These are phyloP conservation scores for Pelobates cultripes DNA, from an alignment of 2,797 vertebrate species.

Conservation along the genomic window DNA sequence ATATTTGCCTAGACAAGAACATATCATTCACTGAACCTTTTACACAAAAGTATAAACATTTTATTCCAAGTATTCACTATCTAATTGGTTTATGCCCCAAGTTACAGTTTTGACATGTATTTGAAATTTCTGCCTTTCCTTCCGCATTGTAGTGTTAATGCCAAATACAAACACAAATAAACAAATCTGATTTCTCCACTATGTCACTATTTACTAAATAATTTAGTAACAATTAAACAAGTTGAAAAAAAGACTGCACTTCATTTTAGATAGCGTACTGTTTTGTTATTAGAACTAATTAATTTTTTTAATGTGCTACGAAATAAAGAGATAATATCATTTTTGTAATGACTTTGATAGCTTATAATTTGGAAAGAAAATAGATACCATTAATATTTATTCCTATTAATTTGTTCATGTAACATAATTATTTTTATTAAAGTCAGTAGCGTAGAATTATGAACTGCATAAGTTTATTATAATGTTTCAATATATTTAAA, in stretches of 20 bases:
- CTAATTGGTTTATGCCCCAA: too few species aligned
- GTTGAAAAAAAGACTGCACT: neutral
- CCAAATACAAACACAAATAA: neutral
- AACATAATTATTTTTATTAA: neutral
- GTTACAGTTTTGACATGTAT: neutral
- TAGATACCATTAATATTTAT: neutral
- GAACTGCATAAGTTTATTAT: neutral
- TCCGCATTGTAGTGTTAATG: neutral
- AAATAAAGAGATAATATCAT: constrained; percentile 57
- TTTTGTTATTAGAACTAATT: constrained; percentile 38
- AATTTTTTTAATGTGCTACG: constrained; percentile 60
- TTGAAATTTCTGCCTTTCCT: neutral
- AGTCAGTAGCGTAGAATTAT: neutral
- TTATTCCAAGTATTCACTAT: neutral
- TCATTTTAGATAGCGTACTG: constrained; percentile 35
- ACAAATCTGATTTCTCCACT: too few species aligned
- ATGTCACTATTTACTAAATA: constrained; percentile 21
- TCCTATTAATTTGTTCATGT: neutral
- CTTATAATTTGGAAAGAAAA: neutral
- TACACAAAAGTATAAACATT: neutral
- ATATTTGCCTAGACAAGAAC: neutral
- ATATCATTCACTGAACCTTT: neutral
- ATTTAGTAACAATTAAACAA: constrained; percentile 25
- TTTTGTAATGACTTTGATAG: neutral
- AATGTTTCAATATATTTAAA: too few species aligned